These are phyloP conservation scores for Forbesichthys agassizii DNA, from an alignment of 2,113 vertebrate species.

Conservation along the genomic window DNA sequence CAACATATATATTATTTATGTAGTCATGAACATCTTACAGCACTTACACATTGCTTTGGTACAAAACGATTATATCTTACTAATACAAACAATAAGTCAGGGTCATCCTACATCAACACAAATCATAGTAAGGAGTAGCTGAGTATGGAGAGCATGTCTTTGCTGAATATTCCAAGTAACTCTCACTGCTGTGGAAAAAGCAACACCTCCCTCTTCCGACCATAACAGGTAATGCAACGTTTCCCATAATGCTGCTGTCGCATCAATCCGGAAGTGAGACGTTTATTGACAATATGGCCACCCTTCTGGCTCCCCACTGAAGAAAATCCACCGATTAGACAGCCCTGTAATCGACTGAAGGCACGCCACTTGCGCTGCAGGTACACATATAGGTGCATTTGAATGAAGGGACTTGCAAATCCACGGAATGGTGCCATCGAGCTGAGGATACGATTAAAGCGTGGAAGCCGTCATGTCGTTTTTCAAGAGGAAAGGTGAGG, in stretches of 20 bases:
- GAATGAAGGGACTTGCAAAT: conserved; percentile 77
- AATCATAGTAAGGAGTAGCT: not conserved
- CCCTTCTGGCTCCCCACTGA: conserved; percentile 66
- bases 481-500: conserved; percentile 88
- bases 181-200: not conserved
- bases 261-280: conserved; percentile 81
- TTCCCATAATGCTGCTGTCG: conserved; percentile 76
- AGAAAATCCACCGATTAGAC: conserved; percentile 57
- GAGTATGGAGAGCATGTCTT: too few species aligned
- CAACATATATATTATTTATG: too few species aligned
- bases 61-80: not conserved
- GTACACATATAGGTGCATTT: conserved; percentile 51
- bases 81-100: not conserved
- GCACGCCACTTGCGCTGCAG: not conserved
- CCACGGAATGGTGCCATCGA: conserved; percentile 74
- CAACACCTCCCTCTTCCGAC: conserved; percentile 29
- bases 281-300: conserved; percentile 90
- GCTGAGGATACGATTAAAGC: conserved; percentile 68
- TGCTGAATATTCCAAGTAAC: too few species aligned
- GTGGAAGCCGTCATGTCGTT: conserved; percentile 82
- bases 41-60: too few species aligned
- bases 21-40: too few species aligned
- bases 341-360: conserved; percentile 37
- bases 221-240: conserved; percentile 18
- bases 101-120: too few species aligned